Evolutionary conservation across 2,888 invertebrate species (phyloP).

Genomic region (Pimpla rufipes): DNA sequence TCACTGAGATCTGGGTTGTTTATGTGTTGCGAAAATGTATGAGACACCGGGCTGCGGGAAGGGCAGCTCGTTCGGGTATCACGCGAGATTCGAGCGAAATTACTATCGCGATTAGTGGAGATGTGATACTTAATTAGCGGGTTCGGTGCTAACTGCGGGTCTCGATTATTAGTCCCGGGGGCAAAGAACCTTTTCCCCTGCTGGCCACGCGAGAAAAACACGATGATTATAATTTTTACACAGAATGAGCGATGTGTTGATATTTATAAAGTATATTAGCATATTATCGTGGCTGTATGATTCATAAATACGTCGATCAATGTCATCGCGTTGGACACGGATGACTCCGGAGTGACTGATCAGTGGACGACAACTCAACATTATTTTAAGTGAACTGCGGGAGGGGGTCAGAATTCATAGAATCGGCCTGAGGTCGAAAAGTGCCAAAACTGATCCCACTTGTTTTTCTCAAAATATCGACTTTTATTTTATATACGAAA

Average conservation of each 20-base stretch:
- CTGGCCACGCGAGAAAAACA: background rate
- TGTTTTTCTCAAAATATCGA: too few species aligned
- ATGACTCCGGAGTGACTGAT: background rate
- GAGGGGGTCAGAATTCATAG: too few species aligned
- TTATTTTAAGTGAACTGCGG: too few species aligned
- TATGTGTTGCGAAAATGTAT: conserved; percentile 21
- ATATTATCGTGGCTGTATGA: too few species aligned
- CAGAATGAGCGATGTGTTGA: too few species aligned
- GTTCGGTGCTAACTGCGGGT: background rate
- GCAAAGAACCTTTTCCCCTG: background rate
- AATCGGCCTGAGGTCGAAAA: too few species aligned
- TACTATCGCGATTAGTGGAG: background rate
- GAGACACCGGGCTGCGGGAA: background rate
- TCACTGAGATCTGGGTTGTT: background rate
- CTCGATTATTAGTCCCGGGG: background rate
- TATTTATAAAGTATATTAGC: too few species aligned
- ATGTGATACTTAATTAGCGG: background rate
- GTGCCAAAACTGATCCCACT: too few species aligned
- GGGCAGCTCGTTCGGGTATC: background rate
- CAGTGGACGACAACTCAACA: too few species aligned
- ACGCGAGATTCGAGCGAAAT: background rate
- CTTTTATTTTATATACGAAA: too few species aligned
- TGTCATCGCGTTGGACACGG: background rate
- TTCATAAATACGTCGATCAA: too few species aligned
- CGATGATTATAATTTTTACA: background rate